phyloP scores from a whole-genome alignment of 35 echinoderm and acorn worm species.

The Lytechinus pictus region DNA sequence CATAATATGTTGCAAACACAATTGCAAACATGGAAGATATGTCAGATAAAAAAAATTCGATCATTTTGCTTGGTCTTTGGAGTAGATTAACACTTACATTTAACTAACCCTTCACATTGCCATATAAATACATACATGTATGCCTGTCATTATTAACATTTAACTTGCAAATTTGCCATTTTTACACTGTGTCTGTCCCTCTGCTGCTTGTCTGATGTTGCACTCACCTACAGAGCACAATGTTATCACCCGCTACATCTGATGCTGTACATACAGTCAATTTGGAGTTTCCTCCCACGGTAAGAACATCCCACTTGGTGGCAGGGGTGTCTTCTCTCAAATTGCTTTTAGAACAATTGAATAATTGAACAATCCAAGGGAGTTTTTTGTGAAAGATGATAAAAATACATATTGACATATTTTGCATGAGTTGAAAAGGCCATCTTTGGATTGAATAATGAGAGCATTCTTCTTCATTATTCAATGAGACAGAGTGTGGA shows the following conservation, averaged over 20 bases:
- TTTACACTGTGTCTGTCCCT: constrained; percentile 13
- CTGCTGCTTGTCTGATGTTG: constrained; percentile 30
- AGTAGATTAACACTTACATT: neutral
- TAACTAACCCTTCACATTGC: neutral
- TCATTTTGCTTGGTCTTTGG: neutral
- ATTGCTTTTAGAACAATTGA: neutral
- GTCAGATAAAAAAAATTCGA: too few relatives aligned
- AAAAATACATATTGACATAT: neutral
- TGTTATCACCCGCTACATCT: neutral
- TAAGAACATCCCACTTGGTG: neutral
- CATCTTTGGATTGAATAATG: too few relatives aligned
- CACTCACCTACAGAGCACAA: constrained; percentile 22
- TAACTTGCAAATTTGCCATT: constrained; percentile 28
- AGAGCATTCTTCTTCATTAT: too few relatives aligned
- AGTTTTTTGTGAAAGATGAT: neutral
- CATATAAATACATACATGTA: neutral
- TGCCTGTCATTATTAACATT: neutral
- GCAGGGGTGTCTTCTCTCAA: neutral
- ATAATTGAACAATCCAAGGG: too few relatives aligned
- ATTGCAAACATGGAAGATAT: too few relatives aligned
- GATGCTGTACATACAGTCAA: constrained; percentile 15
- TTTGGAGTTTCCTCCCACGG: constrained; percentile 20
- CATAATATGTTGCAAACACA: too few relatives aligned
- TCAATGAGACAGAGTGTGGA: too few relatives aligned
- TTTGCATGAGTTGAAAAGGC: too few relatives aligned